These are phyloP conservation scores for Microtus ochrogaster DNA, from an alignment of 2,113 vertebrate genomes.

Conservation along the genomic window DNA sequence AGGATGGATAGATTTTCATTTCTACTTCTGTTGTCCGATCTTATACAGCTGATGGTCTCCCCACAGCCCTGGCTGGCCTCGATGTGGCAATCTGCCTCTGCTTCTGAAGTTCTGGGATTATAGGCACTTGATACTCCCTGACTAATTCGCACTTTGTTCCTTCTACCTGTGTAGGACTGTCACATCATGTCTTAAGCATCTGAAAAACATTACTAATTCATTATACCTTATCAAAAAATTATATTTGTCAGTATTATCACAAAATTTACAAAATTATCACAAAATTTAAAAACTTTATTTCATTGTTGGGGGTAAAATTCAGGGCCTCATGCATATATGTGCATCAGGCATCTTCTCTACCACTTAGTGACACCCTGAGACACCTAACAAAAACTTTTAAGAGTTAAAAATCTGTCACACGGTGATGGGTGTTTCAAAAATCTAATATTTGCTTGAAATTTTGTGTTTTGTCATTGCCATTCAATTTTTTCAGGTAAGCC, in stretches of 20 bases:
- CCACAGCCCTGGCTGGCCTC: neutral
- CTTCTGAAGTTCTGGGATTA: neutral
- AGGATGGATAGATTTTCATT: conserved; percentile 27
- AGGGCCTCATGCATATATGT: too few species aligned
- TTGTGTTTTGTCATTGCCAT: conserved; percentile 42
- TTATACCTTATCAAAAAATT: conserved; percentile 15
- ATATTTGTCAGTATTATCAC: neutral
- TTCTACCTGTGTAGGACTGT: neutral
- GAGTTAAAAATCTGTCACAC: conserved; percentile 5
- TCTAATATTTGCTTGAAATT: conserved; percentile 53
- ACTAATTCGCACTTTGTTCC: neutral
- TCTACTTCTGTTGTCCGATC: conserved; percentile 27
- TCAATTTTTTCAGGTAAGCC: neutral
- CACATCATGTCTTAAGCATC: conserved; percentile 20
- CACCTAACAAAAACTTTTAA: conserved; percentile 1
- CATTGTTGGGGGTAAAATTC: neutral
- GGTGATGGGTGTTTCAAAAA: conserved; percentile 49
- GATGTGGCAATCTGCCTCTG: neutral
- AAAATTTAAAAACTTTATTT: neutral
- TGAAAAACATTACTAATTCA: conserved; percentile 54
- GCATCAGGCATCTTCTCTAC: neutral
- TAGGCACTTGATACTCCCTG: neutral
- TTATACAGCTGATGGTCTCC: neutral
- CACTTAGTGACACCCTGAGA: neutral
- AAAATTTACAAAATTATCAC: neutral